Percentiles rank a stretch among this genome's conserved stretches.
phyloP scores from a whole-genome alignment of 2,888 invertebrate species.

The Tromatobia lineatoria region DNA sequence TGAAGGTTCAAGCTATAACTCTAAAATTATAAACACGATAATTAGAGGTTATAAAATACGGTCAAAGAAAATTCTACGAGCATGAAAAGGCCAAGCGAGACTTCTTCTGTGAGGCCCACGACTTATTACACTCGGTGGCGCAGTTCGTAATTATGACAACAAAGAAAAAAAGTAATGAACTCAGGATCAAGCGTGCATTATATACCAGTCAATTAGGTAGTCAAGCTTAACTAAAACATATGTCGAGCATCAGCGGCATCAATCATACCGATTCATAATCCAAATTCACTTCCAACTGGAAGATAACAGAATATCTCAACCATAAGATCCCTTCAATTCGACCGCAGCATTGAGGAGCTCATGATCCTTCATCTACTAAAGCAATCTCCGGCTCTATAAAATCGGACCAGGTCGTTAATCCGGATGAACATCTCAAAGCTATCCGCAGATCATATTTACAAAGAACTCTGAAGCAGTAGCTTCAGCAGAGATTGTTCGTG shows the following conservation, averaged over 20 bases:
- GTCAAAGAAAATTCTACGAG: slow-evolving; percentile 8
- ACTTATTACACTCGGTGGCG: slow-evolving; percentile 80
- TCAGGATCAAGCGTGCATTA: neutral
- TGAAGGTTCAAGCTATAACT: neutral
- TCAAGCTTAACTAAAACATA: neutral
- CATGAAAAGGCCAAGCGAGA: neutral
- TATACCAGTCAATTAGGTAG: neutral
- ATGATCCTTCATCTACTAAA: neutral
- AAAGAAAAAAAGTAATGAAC: neutral
- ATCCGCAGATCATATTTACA: neutral
- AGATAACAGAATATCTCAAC: neutral
- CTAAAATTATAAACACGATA: neutral
- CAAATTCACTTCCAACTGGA: neutral
- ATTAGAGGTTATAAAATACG: neutral
- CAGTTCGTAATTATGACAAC: slow-evolving; percentile 82
- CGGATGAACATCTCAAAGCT: slow-evolving; percentile 9
- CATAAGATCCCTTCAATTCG: neutral
- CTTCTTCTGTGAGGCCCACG: neutral
- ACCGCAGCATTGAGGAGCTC: neutral
- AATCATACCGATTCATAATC: neutral
- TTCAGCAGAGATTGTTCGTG: neutral
- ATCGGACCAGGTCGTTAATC: neutral
- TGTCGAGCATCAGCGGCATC: neutral
- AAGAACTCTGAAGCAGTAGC: neutral
- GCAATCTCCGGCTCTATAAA: slow-evolving; percentile 4